Percentiles rank a stretch among this genome's conserved stretches.
Conservation (phyloP, 2,888 invertebrate genomes). For the Strigamia maritima region DNA sequence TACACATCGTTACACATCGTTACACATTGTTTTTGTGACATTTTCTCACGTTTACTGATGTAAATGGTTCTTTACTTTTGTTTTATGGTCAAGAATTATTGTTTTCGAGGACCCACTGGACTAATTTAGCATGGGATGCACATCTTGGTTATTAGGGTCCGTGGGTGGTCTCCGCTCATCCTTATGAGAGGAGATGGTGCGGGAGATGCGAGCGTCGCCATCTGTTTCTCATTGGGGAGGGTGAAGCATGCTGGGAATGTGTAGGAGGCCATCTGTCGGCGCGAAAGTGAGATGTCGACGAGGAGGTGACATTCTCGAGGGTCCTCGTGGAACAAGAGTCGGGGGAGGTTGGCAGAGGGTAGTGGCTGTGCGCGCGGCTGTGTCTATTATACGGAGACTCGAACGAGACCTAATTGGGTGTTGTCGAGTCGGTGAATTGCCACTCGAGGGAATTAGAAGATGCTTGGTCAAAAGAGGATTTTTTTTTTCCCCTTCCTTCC, state of each 20-base stretch:
- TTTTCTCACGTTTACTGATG: too few relatives aligned
- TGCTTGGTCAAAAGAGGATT: neutral
- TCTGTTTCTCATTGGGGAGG: neutral
- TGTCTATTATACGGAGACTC: neutral
- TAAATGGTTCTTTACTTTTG: too few relatives aligned
- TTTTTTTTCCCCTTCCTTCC: neutral
- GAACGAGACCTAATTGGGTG: slow-evolving; percentile 4
- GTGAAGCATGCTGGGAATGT: neutral
- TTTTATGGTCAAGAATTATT: too few relatives aligned
- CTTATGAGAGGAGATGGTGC: neutral
- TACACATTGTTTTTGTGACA: too few relatives aligned
- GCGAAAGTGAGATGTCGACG: neutral
- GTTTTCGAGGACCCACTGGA: too few relatives aligned
- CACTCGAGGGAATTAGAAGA: slow-evolving; percentile 4
- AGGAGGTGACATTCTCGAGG: slow-evolving; percentile 4
- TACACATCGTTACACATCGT: too few relatives aligned
- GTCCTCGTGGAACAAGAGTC: neutral
- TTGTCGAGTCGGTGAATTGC: neutral
- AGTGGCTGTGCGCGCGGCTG: neutral
- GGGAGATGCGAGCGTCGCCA: neutral
- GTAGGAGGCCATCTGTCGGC: slow-evolving; percentile 3
- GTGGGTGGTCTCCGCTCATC: neutral
- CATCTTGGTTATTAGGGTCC: neutral
- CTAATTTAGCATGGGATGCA: too few relatives aligned
- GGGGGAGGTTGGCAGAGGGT: neutral